Conservation (phyloP, 2,888 invertebrate genomes). For the Ectemnius continuus region DNA sequence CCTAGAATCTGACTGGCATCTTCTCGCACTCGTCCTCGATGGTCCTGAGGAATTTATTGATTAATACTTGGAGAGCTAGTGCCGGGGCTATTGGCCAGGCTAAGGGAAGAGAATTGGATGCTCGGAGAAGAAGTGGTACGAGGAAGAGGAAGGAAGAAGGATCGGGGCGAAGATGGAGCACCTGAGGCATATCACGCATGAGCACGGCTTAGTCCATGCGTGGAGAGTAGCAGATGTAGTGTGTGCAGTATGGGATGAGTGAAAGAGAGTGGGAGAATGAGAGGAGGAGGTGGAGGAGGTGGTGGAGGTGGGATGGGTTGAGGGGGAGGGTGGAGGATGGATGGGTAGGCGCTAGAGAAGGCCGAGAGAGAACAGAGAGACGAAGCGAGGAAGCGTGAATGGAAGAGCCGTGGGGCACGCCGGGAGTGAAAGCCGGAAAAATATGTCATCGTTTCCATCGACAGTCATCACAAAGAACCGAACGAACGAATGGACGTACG, state of each 20-base stretch:
- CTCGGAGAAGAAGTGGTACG: constrained; percentile 19
- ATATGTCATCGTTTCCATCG: constrained; percentile 78
- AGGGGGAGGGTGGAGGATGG: constrained; percentile 34
- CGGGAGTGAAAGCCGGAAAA: constrained; percentile 77
- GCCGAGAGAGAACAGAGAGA: constrained; percentile 41
- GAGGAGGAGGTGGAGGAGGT: background rate
- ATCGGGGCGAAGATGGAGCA: background rate
- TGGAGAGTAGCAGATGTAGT: too few relatives aligned
- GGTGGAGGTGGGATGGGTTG: background rate
- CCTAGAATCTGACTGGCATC: too few relatives aligned
- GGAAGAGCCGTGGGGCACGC: constrained; percentile 66
- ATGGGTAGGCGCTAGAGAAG: constrained; percentile 28
- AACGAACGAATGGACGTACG: constrained; percentile 68
- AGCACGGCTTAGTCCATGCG: too few relatives aligned
- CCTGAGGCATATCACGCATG: background rate
- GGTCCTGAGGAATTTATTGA: too few relatives aligned
- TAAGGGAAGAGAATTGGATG: too few relatives aligned
- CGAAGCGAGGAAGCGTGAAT: constrained; percentile 59
- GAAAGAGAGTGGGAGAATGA: constrained; percentile 5
- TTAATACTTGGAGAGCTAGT: too few relatives aligned
- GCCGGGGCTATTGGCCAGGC: too few relatives aligned
- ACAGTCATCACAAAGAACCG: constrained; percentile 77
- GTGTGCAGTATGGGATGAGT: too few relatives aligned
- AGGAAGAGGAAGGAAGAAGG: constrained; percentile 11
- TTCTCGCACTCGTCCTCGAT: too few relatives aligned